Evolutionary conservation across 2,797 vertebrate genomes (phyloP).

Genomic region (Anguilla obscura): DNA sequence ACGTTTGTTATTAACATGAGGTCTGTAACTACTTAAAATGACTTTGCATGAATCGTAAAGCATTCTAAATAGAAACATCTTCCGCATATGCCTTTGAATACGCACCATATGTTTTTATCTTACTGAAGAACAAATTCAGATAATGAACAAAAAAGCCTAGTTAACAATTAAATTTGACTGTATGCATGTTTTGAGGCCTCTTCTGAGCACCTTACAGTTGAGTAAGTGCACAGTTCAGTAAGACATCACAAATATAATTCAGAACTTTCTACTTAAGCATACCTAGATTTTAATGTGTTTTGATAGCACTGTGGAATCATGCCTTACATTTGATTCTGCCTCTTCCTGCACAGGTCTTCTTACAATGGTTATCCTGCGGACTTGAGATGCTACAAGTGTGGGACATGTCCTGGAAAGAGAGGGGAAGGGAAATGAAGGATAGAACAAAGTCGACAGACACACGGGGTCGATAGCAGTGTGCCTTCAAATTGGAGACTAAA

Average conservation of each 20-base stretch:
- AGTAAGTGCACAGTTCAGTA: not conserved
- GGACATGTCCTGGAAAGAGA: constrained; percentile 6
- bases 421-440: not conserved
- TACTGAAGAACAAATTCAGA: too few relatives aligned
- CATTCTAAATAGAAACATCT: too few relatives aligned
- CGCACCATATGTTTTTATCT: too few relatives aligned
- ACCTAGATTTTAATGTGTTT: not conserved
- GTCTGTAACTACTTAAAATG: too few relatives aligned
- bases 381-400: constrained; percentile 33
- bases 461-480: not conserved
- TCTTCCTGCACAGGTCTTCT: constrained; percentile 85
- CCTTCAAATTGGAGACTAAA: constrained; percentile 23
- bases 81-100: too few relatives aligned
- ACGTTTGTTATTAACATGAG: too few relatives aligned
- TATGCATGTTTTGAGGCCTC: too few relatives aligned
- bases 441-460: not conserved
- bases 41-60: too few relatives aligned
- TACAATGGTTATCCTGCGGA: constrained; percentile 93
- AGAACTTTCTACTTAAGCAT: not conserved
- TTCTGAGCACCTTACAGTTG: not conserved
- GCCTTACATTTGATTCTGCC: not conserved
- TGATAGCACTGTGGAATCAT: not conserved
- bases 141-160: too few relatives aligned
- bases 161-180: too few relatives aligned
- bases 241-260: not conserved